Conservation (phyloP, 1,140 invertebrate genomes). For the Plectrocnemia conspersa region DNA sequence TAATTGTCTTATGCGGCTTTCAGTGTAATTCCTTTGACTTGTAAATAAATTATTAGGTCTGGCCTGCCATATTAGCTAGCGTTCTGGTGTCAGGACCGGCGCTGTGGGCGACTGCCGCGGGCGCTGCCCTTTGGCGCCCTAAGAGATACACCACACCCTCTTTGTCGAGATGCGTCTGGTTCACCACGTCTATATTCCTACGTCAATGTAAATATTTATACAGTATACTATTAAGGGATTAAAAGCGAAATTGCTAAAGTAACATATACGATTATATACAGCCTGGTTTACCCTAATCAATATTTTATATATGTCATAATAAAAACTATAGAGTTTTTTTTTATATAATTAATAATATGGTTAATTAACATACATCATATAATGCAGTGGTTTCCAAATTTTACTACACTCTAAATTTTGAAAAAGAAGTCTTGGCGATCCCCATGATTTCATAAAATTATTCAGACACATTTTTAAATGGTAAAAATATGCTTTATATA, state of each 20-base stretch:
- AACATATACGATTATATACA: too few species aligned
- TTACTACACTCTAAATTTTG: too few species aligned
- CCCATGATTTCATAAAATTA: too few species aligned
- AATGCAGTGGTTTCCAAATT: too few species aligned
- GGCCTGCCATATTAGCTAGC: slow-evolving; percentile 54
- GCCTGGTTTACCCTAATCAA: too few species aligned
- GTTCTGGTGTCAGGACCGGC: slow-evolving; percentile 53
- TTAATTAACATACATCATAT: too few species aligned
- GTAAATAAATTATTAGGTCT: slow-evolving; percentile 49
- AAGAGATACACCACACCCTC: slow-evolving; percentile 5
- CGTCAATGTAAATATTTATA: slow-evolving; percentile 56
- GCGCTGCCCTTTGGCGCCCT: slow-evolving; percentile 51
- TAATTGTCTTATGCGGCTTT: neutral
- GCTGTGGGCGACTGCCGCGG: slow-evolving; percentile 53
- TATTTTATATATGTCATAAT: too few species aligned
- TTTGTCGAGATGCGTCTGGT: slow-evolving; percentile 60
- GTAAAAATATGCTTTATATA: too few species aligned
- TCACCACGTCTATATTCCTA: slow-evolving; percentile 59
- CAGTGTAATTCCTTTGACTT: neutral
- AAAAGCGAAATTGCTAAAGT: neutral
- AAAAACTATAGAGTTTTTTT: too few species aligned
- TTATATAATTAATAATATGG: too few species aligned
- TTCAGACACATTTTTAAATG: too few species aligned
- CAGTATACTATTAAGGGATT: neutral
- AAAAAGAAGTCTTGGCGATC: too few species aligned